Conservation (phyloP, 2,113 vertebrate species). For the Malaclemys terrapin region DNA sequence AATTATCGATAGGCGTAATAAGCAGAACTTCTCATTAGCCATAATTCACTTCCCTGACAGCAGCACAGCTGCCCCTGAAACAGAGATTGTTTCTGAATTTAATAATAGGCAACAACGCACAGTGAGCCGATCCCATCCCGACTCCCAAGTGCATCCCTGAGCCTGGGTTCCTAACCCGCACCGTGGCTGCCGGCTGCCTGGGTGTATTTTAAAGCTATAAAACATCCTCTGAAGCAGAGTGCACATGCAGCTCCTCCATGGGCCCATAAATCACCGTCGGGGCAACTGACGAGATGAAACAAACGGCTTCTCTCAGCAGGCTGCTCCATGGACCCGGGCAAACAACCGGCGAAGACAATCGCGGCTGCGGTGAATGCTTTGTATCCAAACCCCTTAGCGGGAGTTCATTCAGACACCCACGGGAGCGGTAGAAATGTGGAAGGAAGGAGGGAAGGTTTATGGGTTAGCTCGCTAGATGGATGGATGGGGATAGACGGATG, state of each 20-base stretch:
- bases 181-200: not conserved
- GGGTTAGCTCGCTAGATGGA: too few relatives aligned
- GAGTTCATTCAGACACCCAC: not conserved
- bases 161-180: not conserved
- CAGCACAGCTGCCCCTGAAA: conserved; percentile 47
- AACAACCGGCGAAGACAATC: not conserved
- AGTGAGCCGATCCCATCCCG: not conserved
- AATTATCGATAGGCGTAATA: conserved; percentile 48
- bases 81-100: conserved; percentile 29
- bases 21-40: conserved; percentile 41
- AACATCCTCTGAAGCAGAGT: not conserved
- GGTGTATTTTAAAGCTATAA: not conserved
- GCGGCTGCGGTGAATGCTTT: not conserved
- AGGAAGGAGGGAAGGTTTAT: too few relatives aligned
- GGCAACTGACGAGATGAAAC: not conserved
- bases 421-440: too few relatives aligned
- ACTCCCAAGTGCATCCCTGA: not conserved
- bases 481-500: too few relatives aligned
- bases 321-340: not conserved
- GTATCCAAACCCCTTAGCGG: not conserved
- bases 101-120: not conserved
- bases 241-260: not conserved
- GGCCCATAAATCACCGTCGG: not conserved
- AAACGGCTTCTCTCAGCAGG: not conserved
- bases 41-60: conserved; percentile 8